Evolutionary conservation across 2,888 invertebrate genomes (phyloP), one percentile per base, ranked within the genome.

Genomic region (Polydrusus pterygomalis): DNA sequence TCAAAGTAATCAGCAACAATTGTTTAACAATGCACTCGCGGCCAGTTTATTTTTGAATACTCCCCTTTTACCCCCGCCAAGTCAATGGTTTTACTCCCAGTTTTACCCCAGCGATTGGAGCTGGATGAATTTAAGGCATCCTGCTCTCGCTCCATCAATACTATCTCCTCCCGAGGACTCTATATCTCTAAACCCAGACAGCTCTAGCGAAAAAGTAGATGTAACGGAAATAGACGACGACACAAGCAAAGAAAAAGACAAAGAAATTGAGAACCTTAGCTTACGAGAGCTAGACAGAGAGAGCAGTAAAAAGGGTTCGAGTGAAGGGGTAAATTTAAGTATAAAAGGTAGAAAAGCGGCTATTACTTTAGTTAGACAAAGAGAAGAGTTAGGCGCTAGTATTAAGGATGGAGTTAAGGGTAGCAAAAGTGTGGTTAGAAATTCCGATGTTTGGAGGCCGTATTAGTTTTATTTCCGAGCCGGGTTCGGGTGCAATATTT

Each of bases 361-460:
- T 18, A 84, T 87, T 78, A 88, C 87, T 17, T 80, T 87, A 73
- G 85, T 87, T 56, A 85, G 84, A 79, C 87, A 88, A 75, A 64
- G 34, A 20, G 73, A 78, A 13, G 69, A 75, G 13, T 8, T 65
- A 18, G 47, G 60, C 17, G 70, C 47, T 30, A 30, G 43, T 40
- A 34, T 38, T 15, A 87, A 85, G 76, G 85, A 86, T 54, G 84
- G 82, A 81, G 79, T 82, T 54, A 86, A 85, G 79, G 88, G 87
- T 67, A 87, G 88, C 70, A 88, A 88, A 71, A 87, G 87, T 62
- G 81, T 86, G 84, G 81, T 89, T 85, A 84, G 89, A 86, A 84
- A 92, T 71, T 90, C 92, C n/a, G 94, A 94, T 83, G 94, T 94
- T 74, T 94, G 94, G 94, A 91, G 94, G 84, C 94, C 94, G 15